A percentile compares a stretch with the other conserved stretches of the same genome.
These are phyloP conservation scores for Lerema accius DNA, from an alignment of 1,140 invertebrate species.

Conservation along the genomic window DNA sequence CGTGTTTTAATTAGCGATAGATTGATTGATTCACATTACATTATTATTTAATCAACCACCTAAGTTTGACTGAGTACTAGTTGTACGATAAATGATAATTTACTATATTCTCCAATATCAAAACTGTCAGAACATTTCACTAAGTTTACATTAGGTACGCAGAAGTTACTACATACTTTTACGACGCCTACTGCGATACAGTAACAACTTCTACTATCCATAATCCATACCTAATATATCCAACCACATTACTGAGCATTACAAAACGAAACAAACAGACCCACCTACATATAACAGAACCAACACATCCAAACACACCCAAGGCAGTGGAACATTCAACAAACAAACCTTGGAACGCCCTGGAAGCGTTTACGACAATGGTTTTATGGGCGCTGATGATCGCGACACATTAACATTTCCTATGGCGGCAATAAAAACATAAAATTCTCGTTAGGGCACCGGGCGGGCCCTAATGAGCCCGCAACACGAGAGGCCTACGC, in stretches of 20 bases:
- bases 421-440: slow-evolving; percentile 43
- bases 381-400: slow-evolving; percentile 45
- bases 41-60: too few species aligned
- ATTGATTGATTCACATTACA: too few species aligned
- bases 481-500: slow-evolving; percentile 24
- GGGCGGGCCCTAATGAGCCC: slow-evolving; percentile 26
- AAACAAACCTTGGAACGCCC: slow-evolving; percentile 14
- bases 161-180: background rate
- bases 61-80: too few species aligned
- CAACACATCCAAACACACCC: background rate
- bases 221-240: too few species aligned
- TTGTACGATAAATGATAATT: too few species aligned
- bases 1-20: too few species aligned
- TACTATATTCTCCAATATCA: background rate
- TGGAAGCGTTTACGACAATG: slow-evolving; percentile 28
- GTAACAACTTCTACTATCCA: too few species aligned
- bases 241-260: too few species aligned
- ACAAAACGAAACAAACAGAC: background rate
- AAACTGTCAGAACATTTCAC: background rate
- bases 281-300: background rate
- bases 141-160: background rate
- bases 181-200: too few species aligned
- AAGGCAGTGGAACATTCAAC: background rate
- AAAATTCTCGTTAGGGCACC: slow-evolving; percentile 39
- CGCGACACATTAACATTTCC: slow-evolving; percentile 58